Conservation (phyloP, 2,888 invertebrate genomes). For the Xylota segnis region DNA sequence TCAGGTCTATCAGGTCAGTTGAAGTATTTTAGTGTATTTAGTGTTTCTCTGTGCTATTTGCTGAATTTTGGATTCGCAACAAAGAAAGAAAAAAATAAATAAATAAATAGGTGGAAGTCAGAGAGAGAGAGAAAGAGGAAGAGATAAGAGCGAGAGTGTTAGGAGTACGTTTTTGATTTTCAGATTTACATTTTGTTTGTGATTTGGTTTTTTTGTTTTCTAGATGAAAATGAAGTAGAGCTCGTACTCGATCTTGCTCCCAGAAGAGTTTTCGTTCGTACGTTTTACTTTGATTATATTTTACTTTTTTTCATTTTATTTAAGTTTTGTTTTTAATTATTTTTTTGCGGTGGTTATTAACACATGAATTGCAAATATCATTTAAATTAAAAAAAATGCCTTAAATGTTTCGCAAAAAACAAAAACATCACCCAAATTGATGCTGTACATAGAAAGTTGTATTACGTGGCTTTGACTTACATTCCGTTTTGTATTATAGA, state of each 20-base stretch:
- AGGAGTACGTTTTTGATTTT: conserved; percentile 3
- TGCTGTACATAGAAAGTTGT: not conserved
- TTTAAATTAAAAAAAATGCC: not conserved
- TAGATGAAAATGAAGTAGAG: conserved; percentile 77
- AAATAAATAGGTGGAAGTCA: not conserved
- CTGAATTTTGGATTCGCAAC: conserved; percentile 20
- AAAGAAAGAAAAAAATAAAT: not conserved
- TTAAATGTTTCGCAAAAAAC: not conserved
- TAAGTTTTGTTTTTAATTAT: conserved; percentile 8
- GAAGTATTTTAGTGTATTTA: not conserved
- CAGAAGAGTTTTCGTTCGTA: conserved; percentile 77
- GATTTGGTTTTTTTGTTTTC: conserved; percentile 46
- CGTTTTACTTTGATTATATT: conserved; percentile 49
- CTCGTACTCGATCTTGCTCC: conserved; percentile 76
- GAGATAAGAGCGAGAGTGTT: not conserved
- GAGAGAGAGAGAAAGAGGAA: not conserved
- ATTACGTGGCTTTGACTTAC: not conserved
- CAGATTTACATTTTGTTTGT: conserved; percentile 8
- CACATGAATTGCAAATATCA: conserved; percentile 11
- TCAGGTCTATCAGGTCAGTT: conserved; percentile 62
- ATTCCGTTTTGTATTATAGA: too few species aligned
- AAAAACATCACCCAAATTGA: not conserved
- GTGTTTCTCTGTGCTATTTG: not conserved
- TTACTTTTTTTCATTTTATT: conserved; percentile 38
- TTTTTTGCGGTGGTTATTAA: conserved; percentile 40